Evolutionary conservation across 1,140 invertebrate genomes (phyloP), one percentile per base, ranked within the genome.

Genomic region (Aphelinus certus): DNA sequence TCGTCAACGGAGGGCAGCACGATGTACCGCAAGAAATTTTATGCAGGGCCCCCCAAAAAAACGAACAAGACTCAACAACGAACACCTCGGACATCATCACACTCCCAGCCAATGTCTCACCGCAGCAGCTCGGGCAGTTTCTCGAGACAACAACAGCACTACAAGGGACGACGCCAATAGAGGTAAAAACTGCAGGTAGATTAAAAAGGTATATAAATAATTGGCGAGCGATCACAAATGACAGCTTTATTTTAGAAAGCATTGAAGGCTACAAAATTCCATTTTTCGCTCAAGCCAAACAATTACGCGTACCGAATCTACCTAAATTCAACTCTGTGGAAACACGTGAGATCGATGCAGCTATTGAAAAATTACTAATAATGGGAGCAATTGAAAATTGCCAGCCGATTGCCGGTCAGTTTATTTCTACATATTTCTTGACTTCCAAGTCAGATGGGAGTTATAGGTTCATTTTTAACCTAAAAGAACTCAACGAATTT

Each of bases 241-340:
- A 76, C 26, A 3, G n/a, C 7, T 76, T 78, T 76, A 48, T 76
- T 1, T 58, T 76, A 4, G 42, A 65, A 26, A 70, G 63, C 67
- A 68, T 78, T n/a, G 51, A 63, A 6, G 77, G 75, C 3, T 78
- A 66, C 43, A 71, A 7, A 42, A 66, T 75, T 5, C 55, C 63
- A 9, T 72, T 75, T 5, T 47, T 47, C 10, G 26, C 9, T 2
- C 43, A 64, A 1, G 45, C 26, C 1, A 2, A 2, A 9, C 62
- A 64, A 10, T 9, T 10, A 45, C 7, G 7, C 4, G 0, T 47
- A 3, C 45, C 47, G 1, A 47, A 64, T 6, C 6, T 7, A 2
- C 7, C 2, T 9, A 64, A 9, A 47, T 68, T 76, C 79, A 48
- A n/a, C 10, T 10, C 45, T 0, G 9, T 42, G 3, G 55, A 68